Evolutionary conservation across 64 coral and sea anemone genomes (phyloP).

Genomic region (Actinia tenebrosa): DNA sequence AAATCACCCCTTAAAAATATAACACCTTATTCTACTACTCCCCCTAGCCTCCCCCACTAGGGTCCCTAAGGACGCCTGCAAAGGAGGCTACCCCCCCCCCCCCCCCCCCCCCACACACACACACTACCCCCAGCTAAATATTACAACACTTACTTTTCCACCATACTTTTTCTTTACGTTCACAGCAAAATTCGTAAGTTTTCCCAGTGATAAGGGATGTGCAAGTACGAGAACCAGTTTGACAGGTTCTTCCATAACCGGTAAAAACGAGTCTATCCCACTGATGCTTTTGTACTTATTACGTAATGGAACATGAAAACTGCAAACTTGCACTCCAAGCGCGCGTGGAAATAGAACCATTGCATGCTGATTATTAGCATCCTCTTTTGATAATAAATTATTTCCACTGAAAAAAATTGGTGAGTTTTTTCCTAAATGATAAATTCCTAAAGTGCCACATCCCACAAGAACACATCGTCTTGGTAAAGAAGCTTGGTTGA

Average conservation of each 20-base stretch:
- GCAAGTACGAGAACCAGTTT: conserved; percentile 42
- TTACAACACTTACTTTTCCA: conserved; percentile 18
- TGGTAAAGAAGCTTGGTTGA: conserved; percentile 9
- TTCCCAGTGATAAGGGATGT: conserved; percentile 56
- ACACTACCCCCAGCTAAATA: background rate
- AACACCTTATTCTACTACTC: no score
- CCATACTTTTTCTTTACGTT: conserved; percentile 49
- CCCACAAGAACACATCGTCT: conserved; percentile 33
- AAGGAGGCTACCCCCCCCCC: background rate
- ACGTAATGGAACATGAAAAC: conserved; percentile 53
- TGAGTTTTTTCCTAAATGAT: conserved; percentile 1
- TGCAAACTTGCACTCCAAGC: background rate
- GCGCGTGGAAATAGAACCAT: conserved; percentile 49
- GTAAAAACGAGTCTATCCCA: conserved; percentile 50
- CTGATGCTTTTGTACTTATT: conserved; percentile 60
- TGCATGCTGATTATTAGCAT: background rate
- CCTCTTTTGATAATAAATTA: background rate
- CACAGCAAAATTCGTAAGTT: conserved; percentile 55
- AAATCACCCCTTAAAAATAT: no score
- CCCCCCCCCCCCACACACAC: background rate
- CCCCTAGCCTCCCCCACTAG: no score
- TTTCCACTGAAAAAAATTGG: background rate
- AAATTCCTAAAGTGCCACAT: conserved; percentile 29
- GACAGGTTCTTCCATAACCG: conserved; percentile 37
- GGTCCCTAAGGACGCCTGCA: no score